A percentile compares a stretch with the other conserved stretches of the same genome.
Evolutionary conservation across 1,140 invertebrate species (phyloP).

Genomic region (Harpegnathos saltator): DNA sequence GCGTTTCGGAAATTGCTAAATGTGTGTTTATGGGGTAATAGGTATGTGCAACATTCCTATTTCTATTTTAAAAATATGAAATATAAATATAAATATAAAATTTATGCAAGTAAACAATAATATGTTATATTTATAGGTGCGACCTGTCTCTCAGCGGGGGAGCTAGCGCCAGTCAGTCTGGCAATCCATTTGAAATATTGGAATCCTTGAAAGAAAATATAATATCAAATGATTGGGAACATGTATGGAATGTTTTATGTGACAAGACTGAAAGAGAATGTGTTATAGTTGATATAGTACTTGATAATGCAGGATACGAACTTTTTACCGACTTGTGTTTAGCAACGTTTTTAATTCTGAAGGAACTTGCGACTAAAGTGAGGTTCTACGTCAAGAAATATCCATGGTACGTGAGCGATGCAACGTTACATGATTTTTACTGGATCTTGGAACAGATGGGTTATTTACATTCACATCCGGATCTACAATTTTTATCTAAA

Average conservation of each 20-base stretch:
- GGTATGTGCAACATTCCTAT: slow-evolving; percentile 68
- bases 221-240: slow-evolving; percentile 89
- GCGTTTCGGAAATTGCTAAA: slow-evolving; percentile 87
- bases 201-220: slow-evolving; percentile 89
- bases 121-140: slow-evolving; percentile 86
- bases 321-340: slow-evolving; percentile 96
- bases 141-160: slow-evolving; percentile 96
- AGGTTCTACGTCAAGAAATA: slow-evolving; percentile 95
- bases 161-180: slow-evolving; percentile 85
- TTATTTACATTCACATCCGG: slow-evolving; percentile 76
- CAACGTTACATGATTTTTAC: slow-evolving; percentile 91
- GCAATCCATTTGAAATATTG: slow-evolving; percentile 89
- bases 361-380: slow-evolving; percentile 90
- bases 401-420: slow-evolving; percentile 99
- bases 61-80: too few species aligned
- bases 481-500: slow-evolving; percentile 85
- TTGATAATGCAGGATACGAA: slow-evolving; percentile 98
- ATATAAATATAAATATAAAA: too few species aligned
- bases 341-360: slow-evolving; percentile 91
- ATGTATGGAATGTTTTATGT: slow-evolving; percentile 86
- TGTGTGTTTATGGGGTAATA: slow-evolving; percentile 91
- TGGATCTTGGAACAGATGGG: slow-evolving; percentile 88
- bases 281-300: slow-evolving; percentile 90
- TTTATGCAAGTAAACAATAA: background rate
- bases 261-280: slow-evolving; percentile 56